Conservation (phyloP, 2,113 vertebrate species). For the Astur gentilis region DNA sequence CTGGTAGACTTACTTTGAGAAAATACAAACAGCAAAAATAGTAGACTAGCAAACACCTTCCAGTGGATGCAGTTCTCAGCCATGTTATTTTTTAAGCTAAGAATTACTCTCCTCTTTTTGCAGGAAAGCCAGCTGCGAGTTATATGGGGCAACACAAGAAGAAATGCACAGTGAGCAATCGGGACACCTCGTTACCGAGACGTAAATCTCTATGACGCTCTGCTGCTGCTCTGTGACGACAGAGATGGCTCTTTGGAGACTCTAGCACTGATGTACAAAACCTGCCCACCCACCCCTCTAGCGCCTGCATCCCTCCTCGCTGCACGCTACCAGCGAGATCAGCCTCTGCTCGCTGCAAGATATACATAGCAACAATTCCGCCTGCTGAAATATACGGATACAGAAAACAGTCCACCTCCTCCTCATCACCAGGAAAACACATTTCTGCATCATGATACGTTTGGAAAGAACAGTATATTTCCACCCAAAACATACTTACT, state of each 20-base stretch:
- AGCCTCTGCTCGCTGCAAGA: neutral
- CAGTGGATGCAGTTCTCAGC: neutral
- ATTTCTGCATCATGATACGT: neutral
- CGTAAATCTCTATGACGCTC: neutral
- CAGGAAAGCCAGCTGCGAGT: neutral
- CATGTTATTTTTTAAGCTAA: neutral
- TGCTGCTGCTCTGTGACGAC: neutral
- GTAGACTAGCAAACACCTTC: neutral
- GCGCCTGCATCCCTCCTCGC: neutral
- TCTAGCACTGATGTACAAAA: neutral
- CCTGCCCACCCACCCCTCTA: neutral
- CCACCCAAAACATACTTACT: neutral
- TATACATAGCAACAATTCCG: neutral
- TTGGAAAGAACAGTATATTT: neutral
- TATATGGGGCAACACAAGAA: neutral
- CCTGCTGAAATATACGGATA: neutral
- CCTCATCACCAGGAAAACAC: neutral
- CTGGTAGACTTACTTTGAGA: neutral
- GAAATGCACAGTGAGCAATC: neutral
- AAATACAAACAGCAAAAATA: neutral
- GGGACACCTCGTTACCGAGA: neutral
- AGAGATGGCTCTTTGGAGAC: neutral
- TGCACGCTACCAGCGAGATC: neutral
- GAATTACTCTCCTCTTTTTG: neutral
- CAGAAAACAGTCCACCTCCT: neutral